Conservation (phyloP, 1,140 invertebrate species). For the Drosophila quadrilineata region DNA sequence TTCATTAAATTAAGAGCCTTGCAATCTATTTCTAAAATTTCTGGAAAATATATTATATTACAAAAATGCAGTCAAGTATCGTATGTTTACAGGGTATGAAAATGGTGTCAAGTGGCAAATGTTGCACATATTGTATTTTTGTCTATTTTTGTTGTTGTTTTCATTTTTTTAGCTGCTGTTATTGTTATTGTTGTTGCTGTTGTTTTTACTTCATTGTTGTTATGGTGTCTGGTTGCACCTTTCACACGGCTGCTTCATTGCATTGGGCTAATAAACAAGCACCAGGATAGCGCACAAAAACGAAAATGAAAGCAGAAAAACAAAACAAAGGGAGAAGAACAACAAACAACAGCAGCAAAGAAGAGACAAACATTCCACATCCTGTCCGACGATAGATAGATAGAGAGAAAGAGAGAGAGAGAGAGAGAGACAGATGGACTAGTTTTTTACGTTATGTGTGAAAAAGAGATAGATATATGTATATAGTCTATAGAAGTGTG, state of each 20-base stretch:
- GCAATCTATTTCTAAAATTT: no score
- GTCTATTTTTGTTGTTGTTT: not conserved
- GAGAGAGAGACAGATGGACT: no score
- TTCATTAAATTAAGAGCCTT: no score
- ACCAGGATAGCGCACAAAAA: slow-evolving; percentile 42
- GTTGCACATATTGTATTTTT: slow-evolving; percentile 7
- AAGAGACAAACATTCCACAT: slow-evolving; percentile 46
- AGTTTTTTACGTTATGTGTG: slow-evolving; percentile 25
- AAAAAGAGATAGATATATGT: not conserved
- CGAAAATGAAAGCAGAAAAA: slow-evolving; percentile 29
- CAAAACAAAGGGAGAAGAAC: slow-evolving; percentile 40
- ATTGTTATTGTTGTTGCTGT: not conserved
- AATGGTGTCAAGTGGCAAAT: slow-evolving; percentile 7
- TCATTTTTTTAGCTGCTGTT: no score
- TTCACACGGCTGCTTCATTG: slow-evolving; percentile 59
- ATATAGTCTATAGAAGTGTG: slow-evolving; percentile 40
- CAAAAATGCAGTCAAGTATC: no score
- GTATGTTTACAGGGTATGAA: not conserved
- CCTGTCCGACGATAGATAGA: slow-evolving; percentile 32
- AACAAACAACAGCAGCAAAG: slow-evolving; percentile 39
- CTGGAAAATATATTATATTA: no score
- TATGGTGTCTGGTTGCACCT: slow-evolving; percentile 46
- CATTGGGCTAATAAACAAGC: slow-evolving; percentile 49
- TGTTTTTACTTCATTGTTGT: no score
- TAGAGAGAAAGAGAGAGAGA: no score